A percentile compares a stretch with the other conserved stretches of the same genome.
These are phyloP conservation scores for Echiichthys vipera DNA, from an alignment of 2,797 vertebrate genomes.

Conservation along the genomic window DNA sequence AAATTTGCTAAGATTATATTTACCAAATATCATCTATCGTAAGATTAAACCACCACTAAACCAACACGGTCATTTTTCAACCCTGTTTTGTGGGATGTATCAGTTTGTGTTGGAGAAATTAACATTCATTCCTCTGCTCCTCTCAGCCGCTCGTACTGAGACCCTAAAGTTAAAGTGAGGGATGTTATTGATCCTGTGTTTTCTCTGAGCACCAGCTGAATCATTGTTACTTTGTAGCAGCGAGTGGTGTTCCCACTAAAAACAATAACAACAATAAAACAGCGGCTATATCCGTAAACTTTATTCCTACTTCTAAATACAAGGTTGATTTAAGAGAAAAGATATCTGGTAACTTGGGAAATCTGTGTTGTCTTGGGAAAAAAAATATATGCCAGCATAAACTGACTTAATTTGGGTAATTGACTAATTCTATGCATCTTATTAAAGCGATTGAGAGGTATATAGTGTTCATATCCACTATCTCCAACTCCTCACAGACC, in stretches of 20 bases:
- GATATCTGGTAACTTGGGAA: background rate
- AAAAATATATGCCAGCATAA: background rate
- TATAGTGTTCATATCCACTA: background rate
- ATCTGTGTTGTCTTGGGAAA: background rate
- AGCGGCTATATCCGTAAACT: background rate
- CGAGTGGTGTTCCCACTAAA: constrained; percentile 22
- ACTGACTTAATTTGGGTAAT: background rate
- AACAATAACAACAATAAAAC: constrained; percentile 11
- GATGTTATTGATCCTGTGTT: constrained; percentile 19
- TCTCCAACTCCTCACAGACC: background rate
- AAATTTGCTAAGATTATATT: too few relatives aligned
- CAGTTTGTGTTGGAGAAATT: background rate
- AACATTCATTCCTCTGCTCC: background rate
- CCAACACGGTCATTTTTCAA: background rate
- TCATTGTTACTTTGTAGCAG: constrained; percentile 15
- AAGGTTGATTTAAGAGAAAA: constrained; percentile 1
- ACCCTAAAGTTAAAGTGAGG: too few relatives aligned
- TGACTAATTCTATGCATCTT: background rate
- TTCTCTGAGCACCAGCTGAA: background rate
- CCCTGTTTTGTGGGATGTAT: background rate
- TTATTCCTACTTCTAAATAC: background rate
- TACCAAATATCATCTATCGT: too few relatives aligned
- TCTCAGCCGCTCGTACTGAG: background rate
- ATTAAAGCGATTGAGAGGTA: background rate
- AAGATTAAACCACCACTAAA: too few relatives aligned